Evolutionary conservation across 2,797 vertebrate species (phyloP), one percentile per base, ranked within the genome.

Genomic region (Sparidentex hasta): DNA sequence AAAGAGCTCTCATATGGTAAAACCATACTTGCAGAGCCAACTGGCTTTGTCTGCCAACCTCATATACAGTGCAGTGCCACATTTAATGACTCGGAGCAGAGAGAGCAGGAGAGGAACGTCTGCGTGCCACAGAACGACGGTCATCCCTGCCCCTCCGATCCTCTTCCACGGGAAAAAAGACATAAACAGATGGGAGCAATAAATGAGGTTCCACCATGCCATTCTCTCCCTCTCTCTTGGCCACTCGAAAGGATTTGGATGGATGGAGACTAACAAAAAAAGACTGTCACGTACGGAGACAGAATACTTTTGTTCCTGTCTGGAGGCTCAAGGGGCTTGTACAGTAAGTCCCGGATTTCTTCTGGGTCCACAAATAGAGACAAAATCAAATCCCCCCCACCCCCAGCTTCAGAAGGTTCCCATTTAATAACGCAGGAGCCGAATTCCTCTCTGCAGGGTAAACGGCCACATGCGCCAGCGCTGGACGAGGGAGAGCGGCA

Each of bases 161-260:
- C 52, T 65, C 74, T 64, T 84, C 66, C 71, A 83, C 20, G 66
- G 76, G 67, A 57, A 79, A 81, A 74, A 84, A 88, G 84, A 91
- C 77, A 88, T 81, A 85, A 92, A 91, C 91, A 92, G 88, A 91
- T 88, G 90, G 85, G 77, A 84, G 81, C 76, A 85, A 88, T 87
- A 88, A 89, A 87, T 76, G 77, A 82, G 38, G 70, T 71, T 83
- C 73, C 64, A 65, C 66, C 56, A 44, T 50, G 51, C 73, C 83
- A 71, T 78, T 90, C 83, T 87, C 65, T 69, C 68, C 55, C 76
- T 75, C 77, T 82, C 71, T 75, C 71, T 79, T 71, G 76, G 66
- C 76, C 18, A 59, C 64, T 88, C 68, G 59, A 75, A 76, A 88
- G 65, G 86, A 90, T 90, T 85, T 83, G 67, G 83, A 85, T 65